phyloP scores from a whole-genome alignment of 1,140 invertebrate genomes.

The Branchinecta lindahli region DNA sequence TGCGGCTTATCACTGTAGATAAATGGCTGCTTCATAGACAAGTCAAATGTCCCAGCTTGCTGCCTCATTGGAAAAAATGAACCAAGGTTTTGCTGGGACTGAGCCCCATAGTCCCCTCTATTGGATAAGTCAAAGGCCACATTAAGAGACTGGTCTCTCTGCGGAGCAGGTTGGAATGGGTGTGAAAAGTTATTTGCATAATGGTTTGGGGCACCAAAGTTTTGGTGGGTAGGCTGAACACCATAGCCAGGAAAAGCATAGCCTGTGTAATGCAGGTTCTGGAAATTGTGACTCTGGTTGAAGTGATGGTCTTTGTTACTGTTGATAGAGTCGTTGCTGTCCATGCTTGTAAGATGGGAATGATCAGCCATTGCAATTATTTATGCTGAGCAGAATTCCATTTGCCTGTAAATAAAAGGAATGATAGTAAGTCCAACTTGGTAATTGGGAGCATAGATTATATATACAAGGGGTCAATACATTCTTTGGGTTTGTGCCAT shows the following conservation, averaged over 20 bases:
- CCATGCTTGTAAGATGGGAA: not conserved
- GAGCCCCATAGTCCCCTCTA: not conserved
- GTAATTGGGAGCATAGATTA: too few species aligned
- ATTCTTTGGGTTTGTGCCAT: too few species aligned
- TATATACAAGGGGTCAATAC: too few species aligned
- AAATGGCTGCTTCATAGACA: not conserved
- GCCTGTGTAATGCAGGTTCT: not conserved
- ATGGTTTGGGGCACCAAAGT: not conserved
- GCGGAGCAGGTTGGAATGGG: not conserved
- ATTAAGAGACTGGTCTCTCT: not conserved
- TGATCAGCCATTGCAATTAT: not conserved
- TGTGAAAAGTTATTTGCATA: slow-evolving; percentile 3
- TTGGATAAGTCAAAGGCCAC: not conserved
- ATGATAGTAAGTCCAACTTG: too few species aligned
- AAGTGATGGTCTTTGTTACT: slow-evolving; percentile 6
- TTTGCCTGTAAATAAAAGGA: too few species aligned
- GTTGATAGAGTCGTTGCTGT: not conserved
- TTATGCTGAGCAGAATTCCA: too few species aligned
- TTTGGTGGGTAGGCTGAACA: not conserved
- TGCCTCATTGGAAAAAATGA: slow-evolving; percentile 6
- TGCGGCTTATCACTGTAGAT: not conserved
- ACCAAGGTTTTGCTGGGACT: not conserved
- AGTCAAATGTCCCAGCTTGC: not conserved
- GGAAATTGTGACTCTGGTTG: not conserved
- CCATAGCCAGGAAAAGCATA: not conserved